Percentiles rank a stretch among this genome's conserved stretches.
Evolutionary conservation across 2,888 invertebrate species (phyloP).

Genomic region (Notocelia uddmanniana): DNA sequence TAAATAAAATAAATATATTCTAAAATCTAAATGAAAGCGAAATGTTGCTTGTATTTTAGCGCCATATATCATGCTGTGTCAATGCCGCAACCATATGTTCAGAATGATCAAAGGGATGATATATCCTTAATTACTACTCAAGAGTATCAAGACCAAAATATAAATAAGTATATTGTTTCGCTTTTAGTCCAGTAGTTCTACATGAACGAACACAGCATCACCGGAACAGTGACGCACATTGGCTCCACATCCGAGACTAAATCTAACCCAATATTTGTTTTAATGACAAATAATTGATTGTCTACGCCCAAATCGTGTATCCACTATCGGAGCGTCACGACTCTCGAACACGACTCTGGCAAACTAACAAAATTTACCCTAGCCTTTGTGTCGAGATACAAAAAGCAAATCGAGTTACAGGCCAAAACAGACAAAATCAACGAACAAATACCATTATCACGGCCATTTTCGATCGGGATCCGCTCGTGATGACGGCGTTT

Average conservation of each 20-base stretch:
- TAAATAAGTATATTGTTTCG: not conserved
- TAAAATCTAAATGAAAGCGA: no score
- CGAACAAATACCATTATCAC: slow-evolving; percentile 83
- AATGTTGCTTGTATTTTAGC: no score
- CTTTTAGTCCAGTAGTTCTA: slow-evolving; percentile 8
- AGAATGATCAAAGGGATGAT: no score
- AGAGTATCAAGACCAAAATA: not conserved
- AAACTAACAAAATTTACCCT: slow-evolving; percentile 80
- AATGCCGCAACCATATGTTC: no score
- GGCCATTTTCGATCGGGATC: slow-evolving; percentile 79
- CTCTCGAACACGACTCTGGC: slow-evolving; percentile 66
- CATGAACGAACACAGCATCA: slow-evolving; percentile 17
- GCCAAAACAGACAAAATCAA: slow-evolving; percentile 84
- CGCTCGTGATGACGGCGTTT: slow-evolving; percentile 81
- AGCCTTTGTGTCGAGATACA: slow-evolving; percentile 73
- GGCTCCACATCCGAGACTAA: slow-evolving; percentile 61
- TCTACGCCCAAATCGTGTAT: slow-evolving; percentile 68
- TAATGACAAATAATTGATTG: slow-evolving; percentile 81
- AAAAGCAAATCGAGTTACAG: slow-evolving; percentile 85
- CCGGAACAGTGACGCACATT: slow-evolving; percentile 39
- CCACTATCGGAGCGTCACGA: slow-evolving; percentile 66
- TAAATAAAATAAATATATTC: no score
- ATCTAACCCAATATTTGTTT: slow-evolving; percentile 81
- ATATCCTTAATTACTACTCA: no score
- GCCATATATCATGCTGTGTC: no score